phyloP scores from a whole-genome alignment of 2,888 invertebrate genomes.

The Ophioninae sp. region DNA sequence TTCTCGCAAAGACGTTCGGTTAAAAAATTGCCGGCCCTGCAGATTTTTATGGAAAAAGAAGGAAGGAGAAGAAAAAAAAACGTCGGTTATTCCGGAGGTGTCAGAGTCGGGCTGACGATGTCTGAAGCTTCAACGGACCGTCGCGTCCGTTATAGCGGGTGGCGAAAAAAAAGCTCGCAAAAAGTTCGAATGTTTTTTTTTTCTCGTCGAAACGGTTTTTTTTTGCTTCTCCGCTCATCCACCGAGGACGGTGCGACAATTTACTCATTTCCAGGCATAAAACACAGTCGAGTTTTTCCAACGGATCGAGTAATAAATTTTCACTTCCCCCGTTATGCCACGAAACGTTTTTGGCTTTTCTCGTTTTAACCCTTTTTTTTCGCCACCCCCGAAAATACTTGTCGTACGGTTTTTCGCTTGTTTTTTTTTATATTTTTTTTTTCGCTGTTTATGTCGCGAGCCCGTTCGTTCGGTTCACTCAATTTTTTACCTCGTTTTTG shows the following conservation, averaged over 20 bases:
- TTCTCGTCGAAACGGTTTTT: too few relatives aligned
- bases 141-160: conserved; percentile 27
- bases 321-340: conserved; percentile 40
- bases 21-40: conserved; percentile 57
- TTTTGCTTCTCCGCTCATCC: background rate
- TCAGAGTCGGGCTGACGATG: conserved; percentile 32
- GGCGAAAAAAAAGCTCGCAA: conserved; percentile 26
- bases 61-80: background rate
- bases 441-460: conserved; percentile 10
- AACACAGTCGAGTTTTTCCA: conserved; percentile 18
- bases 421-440: conserved; percentile 36
- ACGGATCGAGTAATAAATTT: conserved; percentile 55
- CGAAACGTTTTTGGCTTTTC: conserved; percentile 44
- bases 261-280: background rate
- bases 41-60: conserved; percentile 43
- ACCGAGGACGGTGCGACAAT: conserved; percentile 2
- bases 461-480: conserved; percentile 34
- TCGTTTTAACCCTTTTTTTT: conserved; percentile 54
- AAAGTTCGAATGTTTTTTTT: conserved; percentile 53
- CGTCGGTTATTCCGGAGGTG: conserved; percentile 31
- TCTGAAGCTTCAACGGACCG: background rate
- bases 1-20: conserved; percentile 40
- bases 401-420: background rate
- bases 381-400: background rate
- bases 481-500: conserved; percentile 36